Percentiles rank a stretch among this genome's conserved stretches.
These are phyloP conservation scores for Conops quadrifasciatus DNA, from an alignment of 2,888 invertebrate genomes.

Conservation along the genomic window DNA sequence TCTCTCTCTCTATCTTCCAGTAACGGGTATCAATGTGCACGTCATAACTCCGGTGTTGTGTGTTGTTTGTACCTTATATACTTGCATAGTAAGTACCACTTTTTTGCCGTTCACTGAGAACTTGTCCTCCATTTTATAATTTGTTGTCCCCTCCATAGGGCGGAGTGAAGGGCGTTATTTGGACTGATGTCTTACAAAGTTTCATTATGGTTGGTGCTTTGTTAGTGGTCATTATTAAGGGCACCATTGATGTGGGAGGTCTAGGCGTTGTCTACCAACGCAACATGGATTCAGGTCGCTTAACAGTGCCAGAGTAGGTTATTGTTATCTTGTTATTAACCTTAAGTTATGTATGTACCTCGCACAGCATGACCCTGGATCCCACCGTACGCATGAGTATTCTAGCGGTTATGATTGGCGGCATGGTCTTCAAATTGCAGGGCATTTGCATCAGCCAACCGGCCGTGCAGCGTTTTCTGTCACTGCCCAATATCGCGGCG, in stretches of 20 bases:
- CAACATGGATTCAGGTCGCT: conserved; percentile 74
- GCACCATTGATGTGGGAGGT: conserved; percentile 77
- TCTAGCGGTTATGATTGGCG: conserved; percentile 79
- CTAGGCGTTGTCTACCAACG: conserved; percentile 71
- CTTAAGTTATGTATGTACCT: background rate
- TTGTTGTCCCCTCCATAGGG: conserved; percentile 67
- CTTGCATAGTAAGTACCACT: conserved; percentile 76
- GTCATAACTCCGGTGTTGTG: conserved; percentile 82
- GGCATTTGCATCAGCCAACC: conserved; percentile 80
- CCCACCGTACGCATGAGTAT: conserved; percentile 81
- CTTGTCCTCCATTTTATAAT: background rate
- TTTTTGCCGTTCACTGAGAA: background rate
- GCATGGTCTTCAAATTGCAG: conserved; percentile 77
- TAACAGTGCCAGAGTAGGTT: conserved; percentile 74
- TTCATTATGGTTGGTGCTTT: conserved; percentile 78
- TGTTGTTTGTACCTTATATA: conserved; percentile 83
- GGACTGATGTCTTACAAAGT: conserved; percentile 83
- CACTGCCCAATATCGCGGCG: conserved; percentile 73
- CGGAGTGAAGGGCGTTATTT: conserved; percentile 81
- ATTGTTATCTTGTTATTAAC: background rate
- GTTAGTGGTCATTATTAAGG: conserved; percentile 75
- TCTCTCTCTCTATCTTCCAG: conserved; percentile 42
- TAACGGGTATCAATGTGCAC: conserved; percentile 77
- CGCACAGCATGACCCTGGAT: conserved; percentile 75
- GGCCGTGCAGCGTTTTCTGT: conserved; percentile 83